phyloP scores from a whole-genome alignment of 2,888 invertebrate genomes.

The Diaperis boleti region DNA sequence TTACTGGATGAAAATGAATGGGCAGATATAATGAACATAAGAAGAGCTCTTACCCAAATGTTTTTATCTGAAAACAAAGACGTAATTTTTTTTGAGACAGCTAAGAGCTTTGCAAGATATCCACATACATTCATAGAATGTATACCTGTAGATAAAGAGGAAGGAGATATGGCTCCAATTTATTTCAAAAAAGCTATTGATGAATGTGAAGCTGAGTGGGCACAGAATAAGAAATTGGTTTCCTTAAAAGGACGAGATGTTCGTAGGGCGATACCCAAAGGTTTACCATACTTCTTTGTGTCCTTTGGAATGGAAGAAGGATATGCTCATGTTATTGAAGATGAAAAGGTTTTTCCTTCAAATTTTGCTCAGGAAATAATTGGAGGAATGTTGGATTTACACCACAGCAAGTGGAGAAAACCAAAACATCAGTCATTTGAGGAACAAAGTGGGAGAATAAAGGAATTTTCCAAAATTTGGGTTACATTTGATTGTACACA shows the following conservation, averaged over 20 bases:
- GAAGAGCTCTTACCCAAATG: constrained; percentile 83
- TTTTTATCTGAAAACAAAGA: constrained; percentile 81
- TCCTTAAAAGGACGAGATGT: constrained; percentile 78
- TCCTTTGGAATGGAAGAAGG: constrained; percentile 93
- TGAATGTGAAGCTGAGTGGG: constrained; percentile 96
- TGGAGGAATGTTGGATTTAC: constrained; percentile 93
- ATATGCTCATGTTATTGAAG: constrained; percentile 97
- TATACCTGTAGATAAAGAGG: constrained; percentile 85
- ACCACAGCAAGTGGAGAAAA: constrained; percentile 88
- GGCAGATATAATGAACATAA: constrained; percentile 86
- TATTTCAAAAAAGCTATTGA: constrained; percentile 98
- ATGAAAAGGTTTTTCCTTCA: constrained; percentile 85
- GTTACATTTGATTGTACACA: constrained; percentile 73
- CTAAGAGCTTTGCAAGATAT: constrained; percentile 74
- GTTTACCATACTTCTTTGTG: constrained; percentile 94
- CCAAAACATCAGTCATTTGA: constrained; percentile 82
- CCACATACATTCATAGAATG: constrained; percentile 93
- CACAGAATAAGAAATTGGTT: constrained; percentile 92
- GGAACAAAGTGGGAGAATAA: constrained; percentile 80
- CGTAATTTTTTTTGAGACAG: constrained; percentile 92
- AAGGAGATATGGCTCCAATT: constrained; percentile 91
- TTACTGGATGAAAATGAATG: constrained; percentile 95
- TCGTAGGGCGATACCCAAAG: constrained; percentile 88
- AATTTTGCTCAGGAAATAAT: constrained; percentile 97
- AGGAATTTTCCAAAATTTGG: constrained; percentile 80